These are phyloP conservation scores for Podabrus alpinus DNA, from an alignment of 2,888 invertebrate species.

Conservation along the genomic window DNA sequence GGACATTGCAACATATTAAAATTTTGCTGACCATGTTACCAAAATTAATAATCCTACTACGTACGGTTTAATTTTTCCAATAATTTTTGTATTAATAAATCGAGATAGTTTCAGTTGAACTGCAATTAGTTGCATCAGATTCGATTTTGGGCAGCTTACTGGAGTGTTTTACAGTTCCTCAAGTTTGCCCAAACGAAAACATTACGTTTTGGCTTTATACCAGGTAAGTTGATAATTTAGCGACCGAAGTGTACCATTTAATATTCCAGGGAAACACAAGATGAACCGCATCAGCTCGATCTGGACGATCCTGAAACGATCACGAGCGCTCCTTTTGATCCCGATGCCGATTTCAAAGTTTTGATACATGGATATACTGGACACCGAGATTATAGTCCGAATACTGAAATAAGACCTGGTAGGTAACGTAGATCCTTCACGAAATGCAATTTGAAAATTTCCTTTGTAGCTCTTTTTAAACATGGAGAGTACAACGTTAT, in stretches of 20 bases:
- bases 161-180: slow-evolving; percentile 8
- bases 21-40: not conserved
- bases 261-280: slow-evolving; percentile 50
- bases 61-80: not conserved
- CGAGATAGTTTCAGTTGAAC: not conserved
- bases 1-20: not conserved
- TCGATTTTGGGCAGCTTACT: not conserved
- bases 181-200: slow-evolving; percentile 62
- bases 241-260: not conserved
- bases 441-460: too few relatives aligned
- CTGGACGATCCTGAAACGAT: slow-evolving; percentile 49
- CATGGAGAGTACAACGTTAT: slow-evolving; percentile 64
- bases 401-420: slow-evolving; percentile 65
- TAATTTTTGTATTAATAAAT: not conserved
- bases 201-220: slow-evolving; percentile 68
- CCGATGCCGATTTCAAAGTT: slow-evolving; percentile 59
- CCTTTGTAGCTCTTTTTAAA: slow-evolving; percentile 58
- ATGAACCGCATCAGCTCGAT: slow-evolving; percentile 57
- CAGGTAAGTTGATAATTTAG: slow-evolving; percentile 54
- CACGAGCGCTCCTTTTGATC: slow-evolving; percentile 56
- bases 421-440: too few relatives aligned
- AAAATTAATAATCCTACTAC: not conserved
- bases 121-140: not conserved
- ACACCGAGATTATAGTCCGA: slow-evolving; percentile 63
- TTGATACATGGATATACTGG: slow-evolving; percentile 70